phyloP scores from a whole-genome alignment of 2,797 vertebrate genomes.

The Sitta carolinensis region DNA sequence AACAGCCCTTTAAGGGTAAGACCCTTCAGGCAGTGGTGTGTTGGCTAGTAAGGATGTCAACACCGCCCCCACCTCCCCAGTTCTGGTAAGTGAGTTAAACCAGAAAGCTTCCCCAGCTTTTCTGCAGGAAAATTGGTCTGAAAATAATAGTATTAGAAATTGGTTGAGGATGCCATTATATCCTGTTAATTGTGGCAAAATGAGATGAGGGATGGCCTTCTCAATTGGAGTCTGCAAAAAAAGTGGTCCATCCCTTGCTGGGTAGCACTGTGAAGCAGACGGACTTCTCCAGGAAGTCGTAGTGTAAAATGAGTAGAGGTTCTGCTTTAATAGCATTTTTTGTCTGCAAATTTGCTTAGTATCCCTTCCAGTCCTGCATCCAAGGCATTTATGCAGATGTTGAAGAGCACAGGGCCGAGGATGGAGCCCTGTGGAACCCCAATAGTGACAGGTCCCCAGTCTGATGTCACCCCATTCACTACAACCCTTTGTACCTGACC shows the following conservation, averaged over 20 bases:
- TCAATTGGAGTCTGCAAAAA: not conserved
- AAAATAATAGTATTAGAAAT: not conserved
- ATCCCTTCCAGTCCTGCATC: not conserved
- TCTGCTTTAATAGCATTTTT: not conserved
- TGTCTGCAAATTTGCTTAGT: not conserved
- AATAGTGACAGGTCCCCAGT: not conserved
- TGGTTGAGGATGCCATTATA: not conserved
- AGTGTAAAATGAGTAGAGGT: not conserved
- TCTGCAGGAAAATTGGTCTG: not conserved
- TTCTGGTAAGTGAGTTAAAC: not conserved
- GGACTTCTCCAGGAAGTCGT: not conserved
- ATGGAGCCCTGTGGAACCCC: not conserved
- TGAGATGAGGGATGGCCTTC: not conserved
- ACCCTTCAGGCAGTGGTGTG: not conserved
- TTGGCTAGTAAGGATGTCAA: not conserved
- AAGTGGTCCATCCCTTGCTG: not conserved
- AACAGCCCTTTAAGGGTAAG: not conserved
- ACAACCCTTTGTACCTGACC: not conserved
- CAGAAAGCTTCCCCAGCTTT: not conserved
- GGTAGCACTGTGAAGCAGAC: not conserved
- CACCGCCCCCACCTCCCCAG: not conserved
- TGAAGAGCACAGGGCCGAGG: not conserved
- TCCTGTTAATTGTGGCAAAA: not conserved
- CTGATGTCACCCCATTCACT: not conserved
- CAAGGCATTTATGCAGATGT: not conserved